Evolutionary conservation across 2,888 invertebrate genomes (phyloP).

Genomic region (Nymphalis c-album): DNA sequence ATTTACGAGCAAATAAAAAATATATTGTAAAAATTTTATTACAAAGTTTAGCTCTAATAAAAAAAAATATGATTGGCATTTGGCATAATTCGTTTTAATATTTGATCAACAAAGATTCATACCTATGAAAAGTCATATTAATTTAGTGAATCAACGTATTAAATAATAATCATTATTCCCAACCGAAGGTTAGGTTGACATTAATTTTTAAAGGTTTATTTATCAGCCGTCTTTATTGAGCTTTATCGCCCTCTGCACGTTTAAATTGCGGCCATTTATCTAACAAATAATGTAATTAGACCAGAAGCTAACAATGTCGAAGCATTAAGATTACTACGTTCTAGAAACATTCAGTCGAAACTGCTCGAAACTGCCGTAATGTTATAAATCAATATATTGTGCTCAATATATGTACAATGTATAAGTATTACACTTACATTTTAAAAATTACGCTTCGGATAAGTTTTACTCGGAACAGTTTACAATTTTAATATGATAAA

Average conservation of each 20-base stretch:
- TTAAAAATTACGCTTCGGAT: too few relatives aligned
- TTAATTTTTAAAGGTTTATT: constrained; percentile 5
- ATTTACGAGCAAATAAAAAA: too few relatives aligned
- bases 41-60: too few relatives aligned
- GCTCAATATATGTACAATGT: not conserved
- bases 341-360: constrained; percentile 1
- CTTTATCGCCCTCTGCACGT: constrained; percentile 11
- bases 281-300: constrained; percentile 30
- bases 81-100: too few relatives aligned
- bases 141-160: not conserved
- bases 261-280: constrained; percentile 27
- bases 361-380: not conserved
- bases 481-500: too few relatives aligned
- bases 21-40: too few relatives aligned
- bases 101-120: too few relatives aligned
- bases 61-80: too few relatives aligned
- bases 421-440: too few relatives aligned
- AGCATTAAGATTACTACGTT: constrained; percentile 11
- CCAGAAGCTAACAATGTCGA: constrained; percentile 20
- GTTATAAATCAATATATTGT: not conserved
- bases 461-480: too few relatives aligned
- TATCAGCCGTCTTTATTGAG: constrained; percentile 19
- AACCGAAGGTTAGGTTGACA: not conserved
- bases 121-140: not conserved
- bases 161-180: not conserved